Conservation (phyloP, 2,113 vertebrate genomes). For the Macroglossus sobrinus region DNA sequence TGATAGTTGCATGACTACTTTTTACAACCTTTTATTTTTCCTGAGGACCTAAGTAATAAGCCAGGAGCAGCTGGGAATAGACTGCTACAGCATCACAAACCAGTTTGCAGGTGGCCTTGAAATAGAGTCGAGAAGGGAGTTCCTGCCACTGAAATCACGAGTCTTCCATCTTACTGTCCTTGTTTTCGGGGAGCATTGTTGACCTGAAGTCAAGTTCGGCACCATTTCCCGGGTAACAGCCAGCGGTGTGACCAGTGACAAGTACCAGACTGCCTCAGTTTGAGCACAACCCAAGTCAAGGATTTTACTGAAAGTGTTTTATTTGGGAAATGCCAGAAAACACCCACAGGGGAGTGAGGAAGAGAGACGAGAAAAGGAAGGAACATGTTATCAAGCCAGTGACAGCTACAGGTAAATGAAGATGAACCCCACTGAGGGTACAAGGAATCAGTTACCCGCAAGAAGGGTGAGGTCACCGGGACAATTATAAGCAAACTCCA, state of each 20-base stretch:
- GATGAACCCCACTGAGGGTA: neutral
- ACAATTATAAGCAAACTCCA: neutral
- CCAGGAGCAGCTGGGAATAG: neutral
- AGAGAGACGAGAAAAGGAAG: neutral
- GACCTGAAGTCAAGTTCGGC: neutral
- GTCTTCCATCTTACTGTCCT: neutral
- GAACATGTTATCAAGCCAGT: neutral
- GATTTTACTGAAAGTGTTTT: conserved; percentile 25
- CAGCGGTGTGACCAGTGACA: neutral
- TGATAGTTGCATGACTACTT: too few relatives aligned
- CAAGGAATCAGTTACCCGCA: neutral
- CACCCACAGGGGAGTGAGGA: neutral
- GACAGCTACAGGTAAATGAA: neutral
- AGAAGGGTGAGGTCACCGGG: neutral
- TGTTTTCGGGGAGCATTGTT: neutral
- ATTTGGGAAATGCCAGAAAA: conserved; percentile 17
- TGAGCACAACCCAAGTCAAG: neutral
- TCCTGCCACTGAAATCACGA: neutral
- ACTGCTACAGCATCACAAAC: neutral
- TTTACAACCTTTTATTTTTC: neutral
- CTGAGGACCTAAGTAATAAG: neutral
- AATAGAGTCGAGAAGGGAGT: neutral
- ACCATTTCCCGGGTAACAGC: neutral
- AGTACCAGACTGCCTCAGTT: neutral
- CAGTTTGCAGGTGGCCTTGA: neutral